Conservation (phyloP, 1,140 invertebrate species). For the Drosophila obscura region DNA sequence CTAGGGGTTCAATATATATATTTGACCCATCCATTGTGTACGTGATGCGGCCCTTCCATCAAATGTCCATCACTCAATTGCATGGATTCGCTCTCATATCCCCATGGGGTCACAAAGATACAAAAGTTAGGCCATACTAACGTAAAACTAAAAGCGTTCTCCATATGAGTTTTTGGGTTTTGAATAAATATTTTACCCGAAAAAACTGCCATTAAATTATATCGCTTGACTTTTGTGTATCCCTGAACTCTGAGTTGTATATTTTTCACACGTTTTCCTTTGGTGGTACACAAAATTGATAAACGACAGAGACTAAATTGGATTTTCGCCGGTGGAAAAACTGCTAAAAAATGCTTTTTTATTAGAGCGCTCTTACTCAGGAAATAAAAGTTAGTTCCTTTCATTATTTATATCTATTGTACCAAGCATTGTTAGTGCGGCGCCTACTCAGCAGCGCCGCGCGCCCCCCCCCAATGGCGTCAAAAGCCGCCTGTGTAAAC, state of each 20-base stretch:
- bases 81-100: slow-evolving; percentile 1
- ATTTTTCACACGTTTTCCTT: slow-evolving; percentile 41
- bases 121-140: background rate
- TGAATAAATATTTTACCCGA: slow-evolving; percentile 50
- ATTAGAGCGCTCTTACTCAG: slow-evolving; percentile 3
- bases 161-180: slow-evolving; percentile 11
- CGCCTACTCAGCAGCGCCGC: no score
- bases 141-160: slow-evolving; percentile 22
- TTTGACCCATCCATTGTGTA: slow-evolving; percentile 42
- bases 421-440: no score
- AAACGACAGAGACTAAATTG: slow-evolving; percentile 4
- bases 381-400: slow-evolving; percentile 13
- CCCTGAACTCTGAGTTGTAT: slow-evolving; percentile 3
- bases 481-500: no score
- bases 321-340: slow-evolving; percentile 6
- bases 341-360: background rate
- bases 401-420: slow-evolving; percentile 28
- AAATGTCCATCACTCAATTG: slow-evolving; percentile 59
- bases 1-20: slow-evolving; percentile 20
- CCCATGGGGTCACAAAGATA: background rate
- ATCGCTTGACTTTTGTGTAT: slow-evolving; percentile 5
- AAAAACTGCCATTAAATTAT: slow-evolving; percentile 22
- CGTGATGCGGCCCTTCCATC: slow-evolving; percentile 54
- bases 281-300: slow-evolving; percentile 29
- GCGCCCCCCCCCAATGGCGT: no score